Base-by-base conservation (phyloP, 1,140 invertebrate species). In the Papilio machaon region DNA sequence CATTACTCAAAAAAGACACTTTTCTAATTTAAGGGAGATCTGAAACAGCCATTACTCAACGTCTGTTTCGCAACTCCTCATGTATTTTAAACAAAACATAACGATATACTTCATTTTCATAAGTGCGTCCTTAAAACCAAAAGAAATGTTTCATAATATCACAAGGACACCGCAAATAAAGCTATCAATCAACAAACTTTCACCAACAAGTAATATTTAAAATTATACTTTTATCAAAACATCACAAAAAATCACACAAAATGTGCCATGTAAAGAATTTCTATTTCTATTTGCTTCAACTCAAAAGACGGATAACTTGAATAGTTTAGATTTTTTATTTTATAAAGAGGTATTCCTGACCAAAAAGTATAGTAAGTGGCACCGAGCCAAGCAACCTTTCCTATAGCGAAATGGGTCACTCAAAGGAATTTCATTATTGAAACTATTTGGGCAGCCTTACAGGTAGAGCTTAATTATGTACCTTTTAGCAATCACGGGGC, bases 401-500 rank as follows among this genome's bases (percentile, higher is more conserved):
- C 81, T 49, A 74, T 82, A 73, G 85, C 81, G 74, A 86, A 88
- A 84, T 83, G 85, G 85, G 81, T 79, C 84, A 83, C 67, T 81
- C 80, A 77, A 76, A 88, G 85, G 89, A 91, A 91, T 91, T 90
- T 91, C 89, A 89, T 91, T 89, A 91, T 88, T 87, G 81, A 89
- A 88, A 87, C 85, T 89, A 89, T 89, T 87, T 84, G 79, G 81
- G 74, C 80, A 67, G 52, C 77, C 77, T 79, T 79, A 58, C 35
- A 64, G 54, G 58, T 79, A 67, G n/a, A 79, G 77, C 77, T 79
- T 79, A 79, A 79, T 79, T 64, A 64, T 79, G 77, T 43, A 79
- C 58, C 77, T 79, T 79, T 79, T 64, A 79, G 77, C 58, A 64
- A 79, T 79, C 58, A 79, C 13, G 46, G 43, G 46, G 46, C 74